phyloP scores from a whole-genome alignment of 2,113 vertebrate species.

The Cebus imitator region DNA sequence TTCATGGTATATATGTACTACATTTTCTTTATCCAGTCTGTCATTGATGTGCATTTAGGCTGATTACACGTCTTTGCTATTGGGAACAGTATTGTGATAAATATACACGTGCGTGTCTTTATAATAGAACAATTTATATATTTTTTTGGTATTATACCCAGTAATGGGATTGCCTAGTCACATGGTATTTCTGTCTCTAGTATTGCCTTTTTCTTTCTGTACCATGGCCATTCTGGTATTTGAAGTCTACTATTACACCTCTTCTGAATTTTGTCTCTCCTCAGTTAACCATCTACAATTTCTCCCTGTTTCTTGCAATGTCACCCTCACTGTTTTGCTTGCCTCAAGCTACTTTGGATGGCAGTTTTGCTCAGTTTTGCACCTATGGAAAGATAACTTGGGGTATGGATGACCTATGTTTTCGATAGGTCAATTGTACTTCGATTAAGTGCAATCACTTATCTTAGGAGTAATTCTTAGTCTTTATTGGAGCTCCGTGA shows the following conservation, averaged over 20 bases:
- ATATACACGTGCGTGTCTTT: too few species aligned
- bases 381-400: background rate
- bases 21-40: too few species aligned
- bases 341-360: background rate
- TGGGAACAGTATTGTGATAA: too few species aligned
- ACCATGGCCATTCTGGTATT: background rate
- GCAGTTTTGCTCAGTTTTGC: background rate
- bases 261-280: slow-evolving; percentile 20
- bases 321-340: background rate
- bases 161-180: too few species aligned
- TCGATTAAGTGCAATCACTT: background rate
- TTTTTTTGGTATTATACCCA: too few species aligned
- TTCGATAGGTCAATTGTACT: background rate
- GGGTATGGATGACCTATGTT: background rate
- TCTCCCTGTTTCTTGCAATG: background rate
- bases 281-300: background rate
- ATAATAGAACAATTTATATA: too few species aligned
- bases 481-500: background rate
- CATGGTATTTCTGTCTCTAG: too few species aligned
- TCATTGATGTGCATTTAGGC: too few species aligned
- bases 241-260: background rate
- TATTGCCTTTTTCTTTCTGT: background rate
- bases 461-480: background rate
- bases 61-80: too few species aligned
- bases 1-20: too few species aligned